These are phyloP conservation scores for Hystrix brachyura DNA, from an alignment of 2,113 vertebrate species.

Conservation along the genomic window DNA sequence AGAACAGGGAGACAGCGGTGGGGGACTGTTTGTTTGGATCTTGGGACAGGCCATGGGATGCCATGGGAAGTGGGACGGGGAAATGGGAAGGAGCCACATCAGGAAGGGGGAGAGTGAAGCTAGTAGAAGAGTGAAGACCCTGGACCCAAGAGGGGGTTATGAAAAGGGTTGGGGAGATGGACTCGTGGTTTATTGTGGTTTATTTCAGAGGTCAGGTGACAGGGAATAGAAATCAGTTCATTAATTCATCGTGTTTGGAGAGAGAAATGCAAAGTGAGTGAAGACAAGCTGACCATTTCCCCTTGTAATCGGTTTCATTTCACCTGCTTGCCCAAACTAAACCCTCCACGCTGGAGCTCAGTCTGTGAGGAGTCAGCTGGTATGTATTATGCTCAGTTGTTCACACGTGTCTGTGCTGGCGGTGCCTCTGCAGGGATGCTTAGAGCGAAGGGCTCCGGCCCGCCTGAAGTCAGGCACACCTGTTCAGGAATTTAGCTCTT, in stretches of 20 bases:
- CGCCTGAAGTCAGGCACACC: not conserved
- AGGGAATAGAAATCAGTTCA: not conserved
- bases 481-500: not conserved
- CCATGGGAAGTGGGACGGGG: rapidly evolving
- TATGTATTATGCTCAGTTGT: not conserved
- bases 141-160: not conserved
- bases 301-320: not conserved
- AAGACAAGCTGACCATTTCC: not conserved
- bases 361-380: not conserved
- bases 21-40: not conserved
- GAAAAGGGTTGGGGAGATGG: not conserved
- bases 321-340: not conserved
- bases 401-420: not conserved
- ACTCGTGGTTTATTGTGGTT: not conserved
- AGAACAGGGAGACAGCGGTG: not conserved
- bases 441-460: not conserved
- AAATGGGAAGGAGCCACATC: not conserved
- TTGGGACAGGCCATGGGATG: not conserved
- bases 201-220: not conserved
- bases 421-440: not conserved
- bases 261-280: not conserved
- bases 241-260: not conserved
- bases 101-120: not conserved
- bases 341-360: not conserved
- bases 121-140: not conserved